Percentiles rank a stretch among this genome's conserved stretches.
Evolutionary conservation across 2,113 vertebrate species (phyloP).

Genomic region (Phrynocephalus versicolor): DNA sequence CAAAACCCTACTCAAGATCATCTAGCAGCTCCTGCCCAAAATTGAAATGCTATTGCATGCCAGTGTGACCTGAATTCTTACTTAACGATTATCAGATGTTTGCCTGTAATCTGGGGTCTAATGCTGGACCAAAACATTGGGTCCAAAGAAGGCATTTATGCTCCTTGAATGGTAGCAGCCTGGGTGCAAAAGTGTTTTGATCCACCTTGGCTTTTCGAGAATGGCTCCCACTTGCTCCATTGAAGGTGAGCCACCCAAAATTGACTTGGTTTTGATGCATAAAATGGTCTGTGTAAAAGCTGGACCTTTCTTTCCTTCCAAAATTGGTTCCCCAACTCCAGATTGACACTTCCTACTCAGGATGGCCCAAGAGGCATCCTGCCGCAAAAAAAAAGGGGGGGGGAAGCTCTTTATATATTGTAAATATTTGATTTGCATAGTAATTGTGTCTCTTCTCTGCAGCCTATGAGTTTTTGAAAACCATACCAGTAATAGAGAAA

Average conservation of each 20-base stretch:
- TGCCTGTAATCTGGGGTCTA: too few species aligned
- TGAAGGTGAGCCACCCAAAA: too few species aligned
- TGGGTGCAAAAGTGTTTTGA: neutral
- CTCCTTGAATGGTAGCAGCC: too few species aligned
- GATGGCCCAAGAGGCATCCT: neutral
- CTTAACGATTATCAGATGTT: too few species aligned
- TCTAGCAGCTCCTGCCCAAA: too few species aligned
- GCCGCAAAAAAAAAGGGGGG: neutral
- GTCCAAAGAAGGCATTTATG: too few species aligned
- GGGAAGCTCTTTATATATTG: neutral
- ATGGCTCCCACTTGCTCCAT: neutral
- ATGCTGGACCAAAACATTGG: too few species aligned
- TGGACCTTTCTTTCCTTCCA: too few species aligned
- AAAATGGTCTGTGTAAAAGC: too few species aligned
- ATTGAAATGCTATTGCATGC: too few species aligned
- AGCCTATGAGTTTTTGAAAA: conserved; percentile 14
- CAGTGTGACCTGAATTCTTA: neutral
- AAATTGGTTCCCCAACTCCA: neutral
- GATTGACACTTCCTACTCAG: neutral
- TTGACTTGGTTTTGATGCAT: too few species aligned
- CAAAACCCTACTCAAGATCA: too few species aligned
- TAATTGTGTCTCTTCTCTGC: conserved; percentile 16
- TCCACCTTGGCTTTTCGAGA: neutral
- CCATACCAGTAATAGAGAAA: neutral
- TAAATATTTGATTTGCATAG: neutral